Conservation (phyloP, 2,888 invertebrate genomes). For the Cephus pulcher region DNA sequence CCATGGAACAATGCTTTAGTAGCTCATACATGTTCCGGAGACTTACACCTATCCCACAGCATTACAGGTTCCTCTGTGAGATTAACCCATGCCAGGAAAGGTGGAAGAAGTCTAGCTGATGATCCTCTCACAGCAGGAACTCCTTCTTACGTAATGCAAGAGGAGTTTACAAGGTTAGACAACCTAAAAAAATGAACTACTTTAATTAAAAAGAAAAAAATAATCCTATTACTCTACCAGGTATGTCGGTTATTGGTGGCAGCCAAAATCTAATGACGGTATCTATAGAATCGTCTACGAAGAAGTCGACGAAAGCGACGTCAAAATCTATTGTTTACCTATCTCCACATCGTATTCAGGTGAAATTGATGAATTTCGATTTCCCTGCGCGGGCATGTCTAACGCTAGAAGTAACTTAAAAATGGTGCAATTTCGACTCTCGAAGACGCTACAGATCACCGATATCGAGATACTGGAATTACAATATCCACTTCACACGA, state of each 20-base stretch:
- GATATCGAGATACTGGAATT: conserved; percentile 83
- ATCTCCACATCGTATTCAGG: conserved; percentile 83
- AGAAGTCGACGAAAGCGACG: conserved; percentile 90
- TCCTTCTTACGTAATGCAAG: conserved; percentile 98
- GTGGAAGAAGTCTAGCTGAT: conserved; percentile 77
- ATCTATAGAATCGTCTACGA: conserved; percentile 86
- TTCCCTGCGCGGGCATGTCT: conserved; percentile 88
- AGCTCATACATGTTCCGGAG: conserved; percentile 90
- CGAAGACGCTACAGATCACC: conserved; percentile 75
- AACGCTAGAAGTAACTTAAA: conserved; percentile 92
- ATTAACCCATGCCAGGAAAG: conserved; percentile 78
- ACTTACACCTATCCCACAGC: conserved; percentile 88
- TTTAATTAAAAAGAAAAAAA: not conserved
- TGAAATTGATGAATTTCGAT: conserved; percentile 87
- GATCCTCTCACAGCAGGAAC: conserved; percentile 92
- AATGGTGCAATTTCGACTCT: conserved; percentile 82
- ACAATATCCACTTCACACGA: conserved; percentile 79
- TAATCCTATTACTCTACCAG: conserved; percentile 29
- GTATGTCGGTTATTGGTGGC: conserved; percentile 99
- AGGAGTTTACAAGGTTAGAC: conserved; percentile 80
- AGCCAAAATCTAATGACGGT: conserved; percentile 80
- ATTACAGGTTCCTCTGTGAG: conserved; percentile 77
- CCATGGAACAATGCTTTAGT: conserved; percentile 84
- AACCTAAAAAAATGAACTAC: not conserved
- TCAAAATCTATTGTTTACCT: conserved; percentile 90